phyloP scores from a whole-genome alignment of 1,140 invertebrate species.

The Popillia japonica region DNA sequence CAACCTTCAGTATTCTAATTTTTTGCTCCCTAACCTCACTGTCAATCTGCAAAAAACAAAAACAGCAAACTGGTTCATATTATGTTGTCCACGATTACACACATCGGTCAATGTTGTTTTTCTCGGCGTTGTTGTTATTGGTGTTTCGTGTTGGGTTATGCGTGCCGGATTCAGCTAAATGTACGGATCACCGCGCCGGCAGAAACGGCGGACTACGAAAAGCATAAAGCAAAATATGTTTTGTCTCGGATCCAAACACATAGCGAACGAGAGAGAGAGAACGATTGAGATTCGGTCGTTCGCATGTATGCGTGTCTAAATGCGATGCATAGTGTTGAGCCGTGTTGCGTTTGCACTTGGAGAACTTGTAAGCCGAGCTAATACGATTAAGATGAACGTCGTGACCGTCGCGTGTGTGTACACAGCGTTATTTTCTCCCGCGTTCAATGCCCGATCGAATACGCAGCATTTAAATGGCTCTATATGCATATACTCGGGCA shows the following conservation, averaged over 20 bases:
- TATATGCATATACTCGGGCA: background rate
- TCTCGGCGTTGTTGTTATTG: slow-evolving; percentile 2
- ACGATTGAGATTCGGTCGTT: background rate
- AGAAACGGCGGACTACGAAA: slow-evolving; percentile 9
- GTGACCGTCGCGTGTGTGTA: slow-evolving; percentile 29
- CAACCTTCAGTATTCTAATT: too few species aligned
- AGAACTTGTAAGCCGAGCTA: slow-evolving; percentile 42
- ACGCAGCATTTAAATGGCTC: slow-evolving; percentile 3
- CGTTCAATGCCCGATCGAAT: slow-evolving; percentile 17
- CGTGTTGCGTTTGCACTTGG: slow-evolving; percentile 34
- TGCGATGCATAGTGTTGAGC: background rate
- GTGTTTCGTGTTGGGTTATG: background rate
- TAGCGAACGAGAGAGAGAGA: too few species aligned
- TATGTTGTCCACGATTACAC: background rate
- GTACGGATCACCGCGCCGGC: background rate
- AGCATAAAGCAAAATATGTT: slow-evolving; percentile 24
- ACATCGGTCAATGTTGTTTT: background rate
- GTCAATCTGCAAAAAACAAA: too few species aligned
- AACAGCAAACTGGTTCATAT: background rate
- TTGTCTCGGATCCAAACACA: slow-evolving; percentile 16
- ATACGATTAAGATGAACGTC: slow-evolving; percentile 41
- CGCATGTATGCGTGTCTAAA: background rate
- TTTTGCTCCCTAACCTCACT: too few species aligned
- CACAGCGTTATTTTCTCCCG: slow-evolving; percentile 35
- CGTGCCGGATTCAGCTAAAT: slow-evolving; percentile 3